Evolutionary conservation across 2,113 vertebrate genomes (phyloP), one percentile per base, ranked within the genome.

Genomic region (Daboia siamensis): DNA sequence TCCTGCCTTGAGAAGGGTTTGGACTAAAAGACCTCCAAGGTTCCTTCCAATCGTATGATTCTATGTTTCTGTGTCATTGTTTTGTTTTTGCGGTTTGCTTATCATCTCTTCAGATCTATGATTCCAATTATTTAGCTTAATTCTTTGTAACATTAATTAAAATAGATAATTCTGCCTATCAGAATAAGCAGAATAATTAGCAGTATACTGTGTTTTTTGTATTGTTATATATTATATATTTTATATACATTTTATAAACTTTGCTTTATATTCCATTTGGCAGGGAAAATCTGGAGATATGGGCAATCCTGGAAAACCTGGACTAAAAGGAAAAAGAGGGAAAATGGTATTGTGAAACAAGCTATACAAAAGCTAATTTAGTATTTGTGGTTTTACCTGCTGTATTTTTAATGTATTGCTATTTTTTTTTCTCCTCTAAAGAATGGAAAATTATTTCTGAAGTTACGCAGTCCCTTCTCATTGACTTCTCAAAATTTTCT

Each of bases 251-350:
- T 86, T 52, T 2, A 90, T 54, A 89, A 89, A 80, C 86, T 69
- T 92, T 93, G 90, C 87, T 80, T 94, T 95, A 52, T 90, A 12
- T 93, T 26, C 91, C 51, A 39, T 90, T 92, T 55, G 92, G 69
- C 91, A 97, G 94, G 95, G 96, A 92, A 94, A 95, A 90, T 10
- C 0, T 86, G 96, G 94, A 51, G 93, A 96, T 24, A 46, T 92
- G 4, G 95, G 95, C 3, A 21, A 54, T 89, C 33, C 88, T 85
- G 96, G 96, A 94, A 86, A 95, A 56, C 0, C 0, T 5, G 95
- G 95, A 64, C 92, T 88, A 69, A 97, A 97, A 91, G 97, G 97
- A 64, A 46, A 29, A 0, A 88, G 91, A 91, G 96, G 95, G 80
- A 92, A 26, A 94, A 95, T 0, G 33, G 96, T 96, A 96, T 59